Conservation (phyloP, 2,888 invertebrate species). For the Tenthredo distinguenda region DNA sequence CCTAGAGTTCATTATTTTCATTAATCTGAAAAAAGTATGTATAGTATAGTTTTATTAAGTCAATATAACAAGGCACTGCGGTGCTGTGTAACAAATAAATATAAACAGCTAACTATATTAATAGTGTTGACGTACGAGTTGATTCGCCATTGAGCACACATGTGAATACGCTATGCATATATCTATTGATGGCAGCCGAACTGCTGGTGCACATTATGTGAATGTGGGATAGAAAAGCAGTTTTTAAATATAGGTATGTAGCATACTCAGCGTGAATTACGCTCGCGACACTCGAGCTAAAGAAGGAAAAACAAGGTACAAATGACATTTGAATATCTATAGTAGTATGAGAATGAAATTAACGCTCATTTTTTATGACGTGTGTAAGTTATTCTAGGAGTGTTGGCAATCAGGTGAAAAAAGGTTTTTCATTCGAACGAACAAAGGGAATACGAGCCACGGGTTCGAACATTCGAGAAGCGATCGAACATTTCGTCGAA, state of each 20-base stretch:
- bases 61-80: slow-evolving; percentile 3
- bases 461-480: not conserved
- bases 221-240: slow-evolving; percentile 1
- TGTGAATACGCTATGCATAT: not conserved
- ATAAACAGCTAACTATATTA: slow-evolving; percentile 27
- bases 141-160: slow-evolving; percentile 18
- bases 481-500: not conserved
- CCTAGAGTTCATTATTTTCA: not conserved
- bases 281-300: not conserved
- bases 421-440: not conserved
- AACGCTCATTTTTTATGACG: not conserved
- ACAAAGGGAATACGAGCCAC: not conserved
- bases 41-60: slow-evolving; percentile 24
- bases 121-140: slow-evolving; percentile 5
- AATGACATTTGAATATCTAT: slow-evolving; percentile 49
- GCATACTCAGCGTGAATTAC: not conserved
- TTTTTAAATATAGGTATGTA: not conserved
- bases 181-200: not conserved
- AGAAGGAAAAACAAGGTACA: slow-evolving; percentile 37
- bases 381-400: slow-evolving; percentile 19
- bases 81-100: slow-evolving; percentile 26
- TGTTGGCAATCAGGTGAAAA: not conserved
- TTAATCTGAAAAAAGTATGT: not conserved
- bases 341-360: slow-evolving; percentile 8
- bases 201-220: not conserved